Evolutionary conservation across 2,113 vertebrate species (phyloP), one percentile per base, ranked within the genome.

Genomic region (Andinoacara biseriatus): DNA sequence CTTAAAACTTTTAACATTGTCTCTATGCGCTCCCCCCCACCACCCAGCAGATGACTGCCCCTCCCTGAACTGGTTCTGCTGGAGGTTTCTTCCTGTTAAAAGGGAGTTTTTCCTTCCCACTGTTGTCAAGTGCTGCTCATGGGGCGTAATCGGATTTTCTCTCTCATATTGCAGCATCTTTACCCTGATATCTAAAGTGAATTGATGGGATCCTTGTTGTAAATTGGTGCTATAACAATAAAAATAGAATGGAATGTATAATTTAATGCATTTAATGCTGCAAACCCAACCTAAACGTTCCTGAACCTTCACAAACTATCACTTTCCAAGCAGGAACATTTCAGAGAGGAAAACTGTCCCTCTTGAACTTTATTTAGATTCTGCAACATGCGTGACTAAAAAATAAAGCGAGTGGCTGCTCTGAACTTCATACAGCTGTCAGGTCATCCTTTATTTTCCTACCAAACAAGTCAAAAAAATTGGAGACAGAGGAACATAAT

Each of bases 131-230:
- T 65, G 35, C 40, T 24, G 35, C 40, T 63, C 3, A 22, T 13
- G 13, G 40, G n/a, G 35, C 1, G n/a, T 20, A 5, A 29, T 0
- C 0, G 24, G 22, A 67, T 2, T 46, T 18, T 2, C 22, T 46
- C 2, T 46, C 10, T 67, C 0, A 67, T 46, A 40, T 46, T 52
- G 49, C 3, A 17, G 8, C 38, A 22, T 26, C 10, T 46, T 67
- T 26, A 26, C 2, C 5, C 8, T 67, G 5, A 22, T 14, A 67
- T 26, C 0, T 46, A 0, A 26, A 7, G 8, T 40, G 38, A 3
- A 10, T 40, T 10, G 38, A 10, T 40, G 38, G 1, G 3, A 43
- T 10, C 13, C 2, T 43, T 43, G 40, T 13, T 4, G 40, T 26
- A 4, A 26, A 67, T 46, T 46, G 40, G 22, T 6, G 22, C 38